Percentiles rank a stretch among this genome's conserved stretches.
These are phyloP conservation scores for Drosophila mauritiana DNA, from an alignment of 1,140 invertebrate species.

Conservation along the genomic window DNA sequence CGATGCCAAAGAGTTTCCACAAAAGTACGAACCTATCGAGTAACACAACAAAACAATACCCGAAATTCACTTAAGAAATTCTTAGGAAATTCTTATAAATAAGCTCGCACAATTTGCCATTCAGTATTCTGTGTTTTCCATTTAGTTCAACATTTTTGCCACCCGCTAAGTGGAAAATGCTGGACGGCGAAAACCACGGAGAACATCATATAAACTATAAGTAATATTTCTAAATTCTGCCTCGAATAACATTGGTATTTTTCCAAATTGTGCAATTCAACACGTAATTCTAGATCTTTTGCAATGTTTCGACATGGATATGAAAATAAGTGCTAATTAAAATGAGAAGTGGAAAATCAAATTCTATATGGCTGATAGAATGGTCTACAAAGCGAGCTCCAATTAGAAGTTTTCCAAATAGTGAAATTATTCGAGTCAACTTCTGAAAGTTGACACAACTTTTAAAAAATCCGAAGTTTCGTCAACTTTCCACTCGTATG, in stretches of 20 bases:
- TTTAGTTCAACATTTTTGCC: constrained; percentile 46
- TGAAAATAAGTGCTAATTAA: constrained; percentile 9
- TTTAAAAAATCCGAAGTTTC: constrained; percentile 26
- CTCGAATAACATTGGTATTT: constrained; percentile 10
- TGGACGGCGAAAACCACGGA: background rate
- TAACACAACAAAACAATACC: constrained; percentile 19
- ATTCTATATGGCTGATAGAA: constrained; percentile 11
- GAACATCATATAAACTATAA: constrained; percentile 40
- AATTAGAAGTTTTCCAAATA: constrained; percentile 28
- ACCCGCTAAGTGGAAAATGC: constrained; percentile 26
- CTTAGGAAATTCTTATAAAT: constrained; percentile 39
- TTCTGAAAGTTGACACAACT: constrained; percentile 33
- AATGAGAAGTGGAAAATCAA: background rate
- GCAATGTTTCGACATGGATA: background rate
- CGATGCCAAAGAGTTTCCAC: background rate
- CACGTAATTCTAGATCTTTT: constrained; percentile 7
- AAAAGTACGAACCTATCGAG: constrained; percentile 18
- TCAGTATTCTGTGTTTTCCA: constrained; percentile 41
- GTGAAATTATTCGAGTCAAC: constrained; percentile 9
- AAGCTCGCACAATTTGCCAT: constrained; percentile 45
- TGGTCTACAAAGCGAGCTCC: constrained; percentile 1
- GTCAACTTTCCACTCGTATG: constrained; percentile 12
- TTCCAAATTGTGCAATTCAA: constrained; percentile 5
- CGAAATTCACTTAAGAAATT: constrained; percentile 38
- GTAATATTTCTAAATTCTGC: constrained; percentile 29